Evolutionary conservation across 2,797 vertebrate genomes (phyloP), one percentile per base, ranked within the genome.

Genomic region (Australoheros facetus): DNA sequence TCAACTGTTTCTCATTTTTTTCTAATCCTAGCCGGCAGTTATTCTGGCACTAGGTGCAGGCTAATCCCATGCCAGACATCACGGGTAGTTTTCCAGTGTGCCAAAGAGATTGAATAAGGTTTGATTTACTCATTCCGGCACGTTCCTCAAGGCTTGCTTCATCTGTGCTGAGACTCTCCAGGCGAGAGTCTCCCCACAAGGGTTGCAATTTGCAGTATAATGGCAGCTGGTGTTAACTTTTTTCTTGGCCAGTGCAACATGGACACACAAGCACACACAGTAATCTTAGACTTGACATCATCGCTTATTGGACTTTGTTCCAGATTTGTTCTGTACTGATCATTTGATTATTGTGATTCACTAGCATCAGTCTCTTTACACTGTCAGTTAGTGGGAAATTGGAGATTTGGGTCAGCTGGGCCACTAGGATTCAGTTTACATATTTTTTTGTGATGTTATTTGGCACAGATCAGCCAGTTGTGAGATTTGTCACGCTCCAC

Each of bases 71-170:
- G 87, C 87, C 89, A 94, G 87, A 89, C 88, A 87, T 87, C 87
- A 84, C 74, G 84, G 86, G 85, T 91, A 91, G 84, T 88, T 93
- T 89, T 87, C 74, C 77, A 71, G 59, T 76, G 66, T 78, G 77
- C 85, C 85, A 81, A 69, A 89, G 74, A 39, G 80, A 88, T 78
- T 84, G 89, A 91, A 86, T 85, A 73, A 80, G 80, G 66, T 79
- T 86, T 79, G 78, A 92, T 88, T 87, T 82, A 83, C 89, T 91
- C 88, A 87, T 87, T 93, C 84, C 77, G 48, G 81, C 91, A 91
- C 79, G 81, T 88, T 92, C 84, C 85, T 89, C 73, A 80, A 81
- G 56, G 78, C 85, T 80, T 10, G 21, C 59, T 78, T 30, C 8
- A 42, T 78, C 72, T 1, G 45, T 89, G 87, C 91, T 75, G 89